Conservation (phyloP, 1,140 invertebrate genomes). For the Micrasema longulum region DNA sequence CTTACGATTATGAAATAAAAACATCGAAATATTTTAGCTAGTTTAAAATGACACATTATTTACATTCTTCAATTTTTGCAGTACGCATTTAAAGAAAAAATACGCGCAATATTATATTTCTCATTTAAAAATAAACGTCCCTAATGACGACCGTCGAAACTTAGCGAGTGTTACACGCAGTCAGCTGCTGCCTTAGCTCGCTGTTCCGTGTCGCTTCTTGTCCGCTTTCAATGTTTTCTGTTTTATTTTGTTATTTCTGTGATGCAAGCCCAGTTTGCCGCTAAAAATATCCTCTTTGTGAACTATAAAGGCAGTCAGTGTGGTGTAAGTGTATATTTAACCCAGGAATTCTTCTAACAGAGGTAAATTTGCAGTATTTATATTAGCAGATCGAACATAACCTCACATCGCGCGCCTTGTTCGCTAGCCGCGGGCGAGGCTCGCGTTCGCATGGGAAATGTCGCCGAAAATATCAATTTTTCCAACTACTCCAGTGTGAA, state of each 20-base stretch:
- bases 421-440: conserved; percentile 54
- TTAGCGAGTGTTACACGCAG: conserved; percentile 59
- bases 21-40: too few relatives aligned
- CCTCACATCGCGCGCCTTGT: conserved; percentile 54
- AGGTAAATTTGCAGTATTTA: conserved; percentile 50
- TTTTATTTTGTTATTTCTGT: conserved; percentile 71
- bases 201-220: conserved; percentile 70
- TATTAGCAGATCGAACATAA: conserved; percentile 43
- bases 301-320: conserved; percentile 55
- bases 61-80: too few relatives aligned
- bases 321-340: conserved; percentile 58
- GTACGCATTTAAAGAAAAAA: too few relatives aligned
- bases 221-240: conserved; percentile 70
- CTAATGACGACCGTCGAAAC: conserved; percentile 58
- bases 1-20: conserved; percentile 4
- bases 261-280: conserved; percentile 62
- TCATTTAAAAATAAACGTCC: conserved; percentile 5
- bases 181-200: conserved; percentile 70
- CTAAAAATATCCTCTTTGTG: conserved; percentile 50
- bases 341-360: conserved; percentile 24
- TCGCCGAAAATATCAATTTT: conserved; percentile 29
- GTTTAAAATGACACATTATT: too few relatives aligned
- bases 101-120: neutral
- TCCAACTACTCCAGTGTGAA: neutral
- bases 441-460: conserved; percentile 44